Percentiles rank a stretch among this genome's conserved stretches.
Conservation (phyloP, 2,888 invertebrate genomes). For the Stramonita haemastoma region DNA sequence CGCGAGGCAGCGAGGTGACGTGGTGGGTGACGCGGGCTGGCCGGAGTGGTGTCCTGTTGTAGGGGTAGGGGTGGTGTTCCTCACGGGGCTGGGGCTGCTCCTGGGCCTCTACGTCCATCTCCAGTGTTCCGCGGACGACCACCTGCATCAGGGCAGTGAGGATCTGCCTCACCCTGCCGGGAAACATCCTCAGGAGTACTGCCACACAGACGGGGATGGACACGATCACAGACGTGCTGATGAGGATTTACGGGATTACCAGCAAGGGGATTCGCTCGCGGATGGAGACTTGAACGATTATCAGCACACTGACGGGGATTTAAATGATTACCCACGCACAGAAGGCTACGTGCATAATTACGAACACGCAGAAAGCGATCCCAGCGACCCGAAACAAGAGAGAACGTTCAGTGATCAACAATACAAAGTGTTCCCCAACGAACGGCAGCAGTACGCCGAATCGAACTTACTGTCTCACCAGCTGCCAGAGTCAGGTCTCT, state of each 20-base stretch:
- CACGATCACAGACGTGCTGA: no score
- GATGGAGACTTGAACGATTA: no score
- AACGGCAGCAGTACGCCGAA: background rate
- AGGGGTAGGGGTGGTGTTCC: constrained; percentile 54
- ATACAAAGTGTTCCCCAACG: background rate
- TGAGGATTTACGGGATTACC: no score
- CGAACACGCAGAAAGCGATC: background rate
- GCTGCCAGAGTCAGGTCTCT: background rate
- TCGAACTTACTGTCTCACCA: background rate
- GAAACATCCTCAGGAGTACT: background rate
- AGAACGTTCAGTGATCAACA: background rate
- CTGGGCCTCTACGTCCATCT: constrained; percentile 51
- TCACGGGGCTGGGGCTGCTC: constrained; percentile 48
- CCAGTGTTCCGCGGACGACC: constrained; percentile 25
- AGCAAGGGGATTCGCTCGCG: no score
- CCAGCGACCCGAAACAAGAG: background rate
- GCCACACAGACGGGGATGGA: background rate
- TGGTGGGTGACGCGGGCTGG: background rate
- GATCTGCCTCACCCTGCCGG: no score
- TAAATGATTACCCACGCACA: no score
- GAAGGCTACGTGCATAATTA: background rate
- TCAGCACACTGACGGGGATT: no score
- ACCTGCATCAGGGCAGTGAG: background rate
- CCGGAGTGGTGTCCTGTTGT: constrained; percentile 59
- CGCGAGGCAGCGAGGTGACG: background rate